phyloP scores from a whole-genome alignment of 2,113 vertebrate species.

The Danio rerio region GRCz12tu NC_133177.1:27270501-27271000 shows the following conservation, averaged over 20 bases:
- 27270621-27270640: background rate
- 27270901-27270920: too few species aligned
- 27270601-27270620: background rate
- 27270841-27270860: too few species aligned
- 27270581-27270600: conserved; percentile 2
- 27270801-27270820: background rate
- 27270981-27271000: too few species aligned
- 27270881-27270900: too few species aligned
- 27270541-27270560: conserved; percentile 83
- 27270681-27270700: conserved; percentile 66
- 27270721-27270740: conserved; percentile 64
- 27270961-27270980: too few species aligned
- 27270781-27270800: background rate
- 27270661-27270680: conserved; percentile 69
- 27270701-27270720: conserved; percentile 68
- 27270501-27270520: conserved; percentile 95
- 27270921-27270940: too few species aligned
- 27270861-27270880: too few species aligned
- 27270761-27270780: background rate
- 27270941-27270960: too few species aligned
- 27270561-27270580: conserved; percentile 89
- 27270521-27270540: conserved; percentile 88
- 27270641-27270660: conserved; percentile 33
- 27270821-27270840: too few species aligned
- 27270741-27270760: background rate